These are phyloP conservation scores for Idaea aversata DNA, from an alignment of 2,888 invertebrate species.

Conservation along the genomic window DNA sequence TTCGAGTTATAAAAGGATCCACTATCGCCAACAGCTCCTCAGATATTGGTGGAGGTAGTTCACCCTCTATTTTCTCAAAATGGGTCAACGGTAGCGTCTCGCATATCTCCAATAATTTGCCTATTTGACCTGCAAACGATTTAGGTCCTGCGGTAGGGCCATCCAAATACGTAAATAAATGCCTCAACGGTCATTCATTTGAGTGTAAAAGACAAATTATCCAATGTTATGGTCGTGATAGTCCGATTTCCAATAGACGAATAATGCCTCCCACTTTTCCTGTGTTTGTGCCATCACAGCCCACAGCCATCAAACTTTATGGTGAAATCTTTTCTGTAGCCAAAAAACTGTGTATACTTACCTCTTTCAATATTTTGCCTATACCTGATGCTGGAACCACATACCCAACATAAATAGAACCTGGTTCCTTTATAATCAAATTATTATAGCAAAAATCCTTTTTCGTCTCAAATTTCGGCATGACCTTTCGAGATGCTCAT, in stretches of 20 bases:
- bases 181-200: constrained; percentile 14
- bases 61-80: not conserved
- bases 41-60: constrained; percentile 6
- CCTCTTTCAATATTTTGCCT: too few species aligned
- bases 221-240: not conserved
- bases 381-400: too few species aligned
- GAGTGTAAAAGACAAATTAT: too few species aligned
- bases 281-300: constrained; percentile 32
- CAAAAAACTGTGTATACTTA: too few species aligned
- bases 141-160: constrained; percentile 28
- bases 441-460: too few species aligned
- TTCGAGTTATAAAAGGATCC: too few species aligned
- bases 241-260: not conserved
- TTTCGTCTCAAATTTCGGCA: too few species aligned
- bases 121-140: constrained; percentile 31
- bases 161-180: constrained; percentile 11
- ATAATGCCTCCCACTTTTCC: constrained; percentile 25
- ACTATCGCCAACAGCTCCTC: too few species aligned
- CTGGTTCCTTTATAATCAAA: too few species aligned
- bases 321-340: not conserved
- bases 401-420: too few species aligned
- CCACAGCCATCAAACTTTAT: constrained; percentile 10
- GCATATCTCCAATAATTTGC: constrained; percentile 27
- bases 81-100: constrained; percentile 6
- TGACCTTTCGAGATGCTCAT: too few species aligned